Conservation (phyloP, 2,113 vertebrate species). For the Cinclus mexicanus region DNA sequence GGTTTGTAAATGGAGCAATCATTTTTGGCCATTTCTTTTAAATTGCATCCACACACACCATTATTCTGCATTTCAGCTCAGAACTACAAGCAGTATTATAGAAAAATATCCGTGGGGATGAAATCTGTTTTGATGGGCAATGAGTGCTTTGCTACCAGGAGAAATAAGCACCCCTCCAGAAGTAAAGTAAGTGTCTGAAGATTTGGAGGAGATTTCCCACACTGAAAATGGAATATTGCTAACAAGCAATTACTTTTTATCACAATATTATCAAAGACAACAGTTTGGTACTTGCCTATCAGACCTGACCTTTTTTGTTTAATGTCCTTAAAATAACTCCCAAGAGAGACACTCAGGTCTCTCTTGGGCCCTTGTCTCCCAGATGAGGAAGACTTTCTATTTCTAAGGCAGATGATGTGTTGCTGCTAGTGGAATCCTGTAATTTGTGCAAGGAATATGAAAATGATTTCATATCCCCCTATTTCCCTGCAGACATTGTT, state of each 20-base stretch:
- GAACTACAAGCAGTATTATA: neutral
- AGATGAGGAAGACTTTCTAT: neutral
- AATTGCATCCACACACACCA: neutral
- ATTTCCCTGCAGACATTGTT: neutral
- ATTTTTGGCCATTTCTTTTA: neutral
- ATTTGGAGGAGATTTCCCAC: neutral
- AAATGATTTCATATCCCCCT: neutral
- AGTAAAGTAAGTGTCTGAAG: neutral
- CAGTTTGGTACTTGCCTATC: neutral
- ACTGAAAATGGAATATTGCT: neutral
- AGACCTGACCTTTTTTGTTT: neutral
- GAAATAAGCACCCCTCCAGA: neutral
- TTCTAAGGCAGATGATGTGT: neutral
- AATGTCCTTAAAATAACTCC: neutral
- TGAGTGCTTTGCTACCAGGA: neutral
- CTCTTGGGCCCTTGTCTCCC: neutral
- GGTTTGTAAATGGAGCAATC: neutral
- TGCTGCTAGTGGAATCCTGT: neutral
- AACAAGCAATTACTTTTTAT: neutral
- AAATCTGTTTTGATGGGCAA: neutral
- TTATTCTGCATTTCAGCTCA: neutral
- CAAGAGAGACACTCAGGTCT: neutral
- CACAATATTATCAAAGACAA: neutral
- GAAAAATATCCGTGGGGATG: fast-evolving
- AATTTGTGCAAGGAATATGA: neutral